Evolutionary conservation across 2,888 invertebrate species (phyloP), one percentile per base, ranked within the genome.

Genomic region (Pristionchus exspectatus): DNA sequence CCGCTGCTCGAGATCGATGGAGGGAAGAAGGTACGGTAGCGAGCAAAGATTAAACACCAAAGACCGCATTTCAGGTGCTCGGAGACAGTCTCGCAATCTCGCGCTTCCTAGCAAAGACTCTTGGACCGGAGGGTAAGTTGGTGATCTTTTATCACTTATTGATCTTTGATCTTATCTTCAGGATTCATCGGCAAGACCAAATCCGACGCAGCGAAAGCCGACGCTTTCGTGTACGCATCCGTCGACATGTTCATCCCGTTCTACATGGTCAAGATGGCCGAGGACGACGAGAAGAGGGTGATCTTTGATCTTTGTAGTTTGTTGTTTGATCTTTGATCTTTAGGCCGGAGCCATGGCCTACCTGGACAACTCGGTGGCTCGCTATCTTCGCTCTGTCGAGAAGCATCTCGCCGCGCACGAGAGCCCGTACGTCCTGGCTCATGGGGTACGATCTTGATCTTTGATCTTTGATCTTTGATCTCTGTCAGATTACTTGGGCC

Each of bases 101-200:
- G 9, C 63, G 87, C 44, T 87, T 69, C 12, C 69, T 87, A 1
- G 44, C 66, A 50, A 87, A 87, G 69, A 69, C 69, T 12, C 69
- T 87, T 7, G 87, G 87, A 50, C 33, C 59, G 14, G 87, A 87
- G 69, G 66, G 87, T 87, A 59, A 21, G 54, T 59, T 33, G 24
- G 4, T 50, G 24, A 59, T 86, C 86, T 54, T 86, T 54, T 33
- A 77, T 77, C 74, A 44, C 27, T 27, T 4, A 10, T 56, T 30
- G 30, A 84, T 84, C 33, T 50, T 56, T 83, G 27, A 38, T 54
- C 44, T 2, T 81, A 27, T 27, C n/a, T 44, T 21, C n/a, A 87
- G 87, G 87, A 9, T 87, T 87, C 87, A 87, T 87, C 69, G 87
- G 87, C 38, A 38, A 50, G 44, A 87, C 87, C 69, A 87, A 87